Base-by-base conservation (phyloP, 2,113 vertebrate genomes). In the Pangasianodon gigas region DNA sequence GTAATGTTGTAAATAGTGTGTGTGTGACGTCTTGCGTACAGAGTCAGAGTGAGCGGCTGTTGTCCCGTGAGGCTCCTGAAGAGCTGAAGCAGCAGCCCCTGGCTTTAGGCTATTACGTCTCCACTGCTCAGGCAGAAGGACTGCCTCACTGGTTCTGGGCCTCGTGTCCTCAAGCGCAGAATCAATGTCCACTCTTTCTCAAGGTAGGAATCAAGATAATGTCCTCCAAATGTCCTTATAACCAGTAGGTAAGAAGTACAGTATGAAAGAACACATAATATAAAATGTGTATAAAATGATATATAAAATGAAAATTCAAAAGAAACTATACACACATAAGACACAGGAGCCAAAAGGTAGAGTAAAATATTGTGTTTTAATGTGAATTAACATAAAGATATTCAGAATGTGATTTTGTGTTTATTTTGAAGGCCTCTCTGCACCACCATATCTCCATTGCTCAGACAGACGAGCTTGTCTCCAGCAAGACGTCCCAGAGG, bases 61-160 rank as follows among this genome's bases (percentile, higher is more conserved):
- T 99, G 19, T 99, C 98, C 52, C 94, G 98, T 91, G 98, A 99
- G 94, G 97, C 97, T 29, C 98, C 98, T 0, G 98, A 99, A 92
- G 98, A 99, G 94, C 96, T 99, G 90, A 99, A 99, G 94, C 98
- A 99, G 95, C 98, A 99, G 91, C 98, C 98, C 0, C 96, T 99
- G 89, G 98, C 98, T 91, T 96, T 99, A 29, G 98, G 98, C 6
- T 99, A 99, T 93, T 99, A 98, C 0, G 97, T 99, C n/a, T 99
- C 98, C 26, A 99, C 98, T 74, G 98, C 98, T 93, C 97, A 97
- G 95, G 97, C 98, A 0, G 97, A 97, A 85, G 97, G 98, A 92
- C 97, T 99, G 37, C 98, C 98, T 0, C 97, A 98, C 94, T 99
- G 98, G 98, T 99, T 99, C 95, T 99, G 98, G 98, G 97, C 98